Base-by-base conservation (phyloP, 1,140 invertebrate species). In the Hycleus phaleratus region DNA sequence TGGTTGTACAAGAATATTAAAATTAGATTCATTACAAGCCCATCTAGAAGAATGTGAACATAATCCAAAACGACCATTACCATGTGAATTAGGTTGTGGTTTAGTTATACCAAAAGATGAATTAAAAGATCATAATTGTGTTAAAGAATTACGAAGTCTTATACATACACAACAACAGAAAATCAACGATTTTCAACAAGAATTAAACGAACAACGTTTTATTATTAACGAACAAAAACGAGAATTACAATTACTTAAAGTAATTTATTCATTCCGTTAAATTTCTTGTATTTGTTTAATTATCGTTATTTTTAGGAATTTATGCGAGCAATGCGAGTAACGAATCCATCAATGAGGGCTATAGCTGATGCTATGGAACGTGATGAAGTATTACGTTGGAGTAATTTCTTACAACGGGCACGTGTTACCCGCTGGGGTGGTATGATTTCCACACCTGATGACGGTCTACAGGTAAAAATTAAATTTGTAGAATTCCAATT, bases 371-470 rank as follows among this genome's bases (percentile, higher is more conserved):
- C 93, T 65, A 93, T 95, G 86, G 92, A 96, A 73, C 82, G 90
- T 48, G 90, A 95, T 68, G 93, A 95, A 77, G 88, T 95, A 48
- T 79, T 91, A n/a, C 81, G 91, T 71, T 97, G 94, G 95, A 88
- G 91, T 26, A 85, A 81, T 59, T 87, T 88, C 2, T 75, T 97
- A 18, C 82, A 89, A 10, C 77, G 90, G 48, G 94, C 94, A 1
- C 76, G 92, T 62, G 93, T 97, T 26, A 95, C 91, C 1, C 79
- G 94, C 49, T 98, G 94, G 95, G 95, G 94, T 51, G 94, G 94
- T 51, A 97, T 97, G 91, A 96, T 97, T 56, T 95, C 92, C 11
- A 97, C 95, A 1, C 95, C 94, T 3, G 94, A 97, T 78, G 89
- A 91, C 74, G 83, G 90, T 38, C 77, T 97, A 62, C 93, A 97